Evolutionary conservation across 1,140 invertebrate genomes (phyloP), one percentile per base, ranked within the genome.

Genomic region (Eupeodes corollae): DNA sequence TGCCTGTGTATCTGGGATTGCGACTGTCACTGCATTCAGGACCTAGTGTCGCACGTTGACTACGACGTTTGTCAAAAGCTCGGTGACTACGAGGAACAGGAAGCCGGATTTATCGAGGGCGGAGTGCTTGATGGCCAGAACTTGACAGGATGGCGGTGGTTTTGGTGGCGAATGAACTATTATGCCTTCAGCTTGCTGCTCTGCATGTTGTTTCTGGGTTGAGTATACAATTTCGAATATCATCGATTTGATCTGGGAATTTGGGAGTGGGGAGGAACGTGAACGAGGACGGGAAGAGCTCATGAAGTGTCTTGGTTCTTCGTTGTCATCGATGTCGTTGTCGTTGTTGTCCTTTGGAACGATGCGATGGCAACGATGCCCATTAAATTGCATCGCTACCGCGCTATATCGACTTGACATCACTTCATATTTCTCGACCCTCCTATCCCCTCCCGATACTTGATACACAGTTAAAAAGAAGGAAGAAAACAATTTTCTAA

Each of bases 1-100:
- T 63, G 61, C 35, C 57, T 63, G 39, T 63, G 61, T 42, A 18
- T 63, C 11, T 61, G 53, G 55, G 47, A 56, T 21, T 63, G 61
- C 39, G 48, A 42, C 11, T 63, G 61, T 8, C 56, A 63, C 38
- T 63, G 61, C 21, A 49, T 63, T 13, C 39, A 42, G n/a, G 55
- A 54, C 35, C 16, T 57, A 14, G 53, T 57, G 45, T 57, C 54
- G 5, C 50, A 51, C 15, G 42, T 55, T 3, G 54, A 59, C 16
- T 47, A 44, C 14, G 58, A 52, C 15, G 33, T 52, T 12, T 63
- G 60, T 30, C 44, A 57, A 13, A 50, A 46, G 48, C 48, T 63
- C 14, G 12, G 10, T 31, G 15, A 13, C n/a, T 5, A 33, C 12
- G 35, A 30, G 10, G 16, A 32, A 21, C 16, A 26, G 26, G 32